Percentiles rank a stretch among this genome's conserved stretches.
These are phyloP conservation scores for Fundulus diaphanus DNA, from an alignment of 2,797 vertebrate genomes.

Conservation along the genomic window DNA sequence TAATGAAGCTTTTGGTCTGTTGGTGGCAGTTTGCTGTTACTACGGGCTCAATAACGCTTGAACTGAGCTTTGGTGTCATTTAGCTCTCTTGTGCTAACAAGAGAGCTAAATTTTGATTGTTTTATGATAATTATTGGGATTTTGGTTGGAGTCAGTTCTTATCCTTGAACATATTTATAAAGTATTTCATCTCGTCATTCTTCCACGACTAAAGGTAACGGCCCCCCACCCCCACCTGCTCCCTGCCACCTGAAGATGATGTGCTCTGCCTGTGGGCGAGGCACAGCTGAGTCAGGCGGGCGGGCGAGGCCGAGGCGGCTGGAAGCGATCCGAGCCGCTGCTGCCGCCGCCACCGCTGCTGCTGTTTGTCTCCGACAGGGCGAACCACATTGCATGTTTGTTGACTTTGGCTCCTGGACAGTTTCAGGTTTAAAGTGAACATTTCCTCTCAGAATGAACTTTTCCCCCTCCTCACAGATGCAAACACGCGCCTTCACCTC, in stretches of 20 bases:
- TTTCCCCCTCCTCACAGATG: slow-evolving; percentile 2
- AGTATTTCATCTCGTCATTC: background rate
- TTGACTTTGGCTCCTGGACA: slow-evolving; percentile 54
- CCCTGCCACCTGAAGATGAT: no score
- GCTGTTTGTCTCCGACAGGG: slow-evolving; percentile 26
- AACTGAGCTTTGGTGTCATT: no score
- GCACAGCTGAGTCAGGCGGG: background rate
- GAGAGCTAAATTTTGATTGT: no score
- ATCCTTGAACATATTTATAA: background rate
- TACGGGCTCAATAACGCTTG: no score
- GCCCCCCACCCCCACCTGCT: background rate
- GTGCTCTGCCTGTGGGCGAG: background rate
- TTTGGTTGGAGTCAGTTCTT: no score
- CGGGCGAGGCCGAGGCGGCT: slow-evolving; percentile 2
- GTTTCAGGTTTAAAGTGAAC: slow-evolving; percentile 25
- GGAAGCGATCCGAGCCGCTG: background rate
- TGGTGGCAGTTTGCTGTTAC: no score
- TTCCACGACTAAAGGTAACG: background rate
- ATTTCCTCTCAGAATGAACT: slow-evolving; percentile 16
- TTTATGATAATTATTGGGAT: no score
- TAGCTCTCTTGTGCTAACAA: no score
- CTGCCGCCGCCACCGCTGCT: slow-evolving; percentile 1
- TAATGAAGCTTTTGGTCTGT: no score
- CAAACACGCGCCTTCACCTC: background rate
- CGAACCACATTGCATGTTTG: slow-evolving; percentile 45